Percentiles rank a stretch among this genome's conserved stretches.
phyloP scores from a whole-genome alignment of 2,797 vertebrate genomes.

The Acipenser ruthenus region DNA sequence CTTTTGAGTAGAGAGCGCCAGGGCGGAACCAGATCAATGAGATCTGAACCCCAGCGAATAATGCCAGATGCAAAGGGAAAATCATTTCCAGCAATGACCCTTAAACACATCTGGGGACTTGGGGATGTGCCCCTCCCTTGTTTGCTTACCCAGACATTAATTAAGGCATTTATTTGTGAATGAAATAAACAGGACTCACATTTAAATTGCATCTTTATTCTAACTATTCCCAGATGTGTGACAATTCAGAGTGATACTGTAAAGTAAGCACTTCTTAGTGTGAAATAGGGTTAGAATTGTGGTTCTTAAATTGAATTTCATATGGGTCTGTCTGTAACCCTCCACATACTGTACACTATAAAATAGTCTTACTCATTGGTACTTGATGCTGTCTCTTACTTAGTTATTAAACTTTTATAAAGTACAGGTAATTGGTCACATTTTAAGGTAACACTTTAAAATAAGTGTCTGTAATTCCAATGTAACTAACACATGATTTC shows the following conservation, averaged over 20 bases:
- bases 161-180: too few species aligned
- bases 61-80: constrained; percentile 58
- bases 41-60: constrained; percentile 59
- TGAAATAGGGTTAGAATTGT: not conserved
- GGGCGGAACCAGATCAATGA: constrained; percentile 68
- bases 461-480: too few species aligned
- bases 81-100: constrained; percentile 54
- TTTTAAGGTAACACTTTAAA: too few species aligned
- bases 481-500: too few species aligned
- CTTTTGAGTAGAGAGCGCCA: constrained; percentile 62
- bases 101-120: constrained; percentile 50
- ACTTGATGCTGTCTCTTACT: too few species aligned
- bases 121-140: constrained; percentile 10
- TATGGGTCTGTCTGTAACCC: too few species aligned
- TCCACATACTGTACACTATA: too few species aligned
- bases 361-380: too few species aligned
- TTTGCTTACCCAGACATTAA: not conserved
- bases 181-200: too few species aligned
- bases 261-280: not conserved
- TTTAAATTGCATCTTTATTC: not conserved
- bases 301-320: too few species aligned
- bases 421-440: too few species aligned
- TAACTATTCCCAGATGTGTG: not conserved
- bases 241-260: not conserved
- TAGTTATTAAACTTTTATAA: too few species aligned